Conservation (phyloP, 64 coral and sea anemone genomes). For the Astreopora myriophthalma region DNA sequence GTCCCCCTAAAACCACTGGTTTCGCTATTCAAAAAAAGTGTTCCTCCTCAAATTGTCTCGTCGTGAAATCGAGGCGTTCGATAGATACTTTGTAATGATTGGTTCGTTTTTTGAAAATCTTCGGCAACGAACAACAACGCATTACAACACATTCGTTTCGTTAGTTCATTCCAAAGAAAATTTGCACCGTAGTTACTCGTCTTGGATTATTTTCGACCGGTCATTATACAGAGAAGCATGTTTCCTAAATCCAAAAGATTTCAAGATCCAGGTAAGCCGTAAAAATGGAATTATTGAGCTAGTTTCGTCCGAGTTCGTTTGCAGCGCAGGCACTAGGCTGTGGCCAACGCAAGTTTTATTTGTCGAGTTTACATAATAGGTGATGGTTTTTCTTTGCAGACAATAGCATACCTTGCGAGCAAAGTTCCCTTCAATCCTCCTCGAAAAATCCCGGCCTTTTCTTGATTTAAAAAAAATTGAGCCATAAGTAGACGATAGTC, state of each 20-base stretch:
- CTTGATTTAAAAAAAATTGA: too few relatives aligned
- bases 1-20: too few relatives aligned
- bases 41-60: too few relatives aligned
- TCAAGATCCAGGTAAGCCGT: slow-evolving; percentile 64
- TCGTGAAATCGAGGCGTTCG: slow-evolving; percentile 19
- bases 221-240: slow-evolving; percentile 32
- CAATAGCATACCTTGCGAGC: too few relatives aligned
- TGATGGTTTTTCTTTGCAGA: too few relatives aligned
- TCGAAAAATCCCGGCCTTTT: too few relatives aligned
- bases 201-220: neutral
- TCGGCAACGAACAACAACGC: slow-evolving; percentile 17
- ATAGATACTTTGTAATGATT: slow-evolving; percentile 50
- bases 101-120: slow-evolving; percentile 52
- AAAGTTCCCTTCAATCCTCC: too few relatives aligned
- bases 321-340: neutral
- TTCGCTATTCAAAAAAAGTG: too few relatives aligned
- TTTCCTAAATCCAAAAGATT: slow-evolving; percentile 76
- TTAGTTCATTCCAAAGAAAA: too few relatives aligned
- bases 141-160: too few relatives aligned
- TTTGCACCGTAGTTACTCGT: neutral
- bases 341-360: neutral
- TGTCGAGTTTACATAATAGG: neutral
- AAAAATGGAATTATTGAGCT: neutral
- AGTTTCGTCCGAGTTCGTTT: neutral
- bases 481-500: too few relatives aligned